Base-by-base conservation (phyloP, 1,140 invertebrate genomes). In the Drosophila varians region DNA sequence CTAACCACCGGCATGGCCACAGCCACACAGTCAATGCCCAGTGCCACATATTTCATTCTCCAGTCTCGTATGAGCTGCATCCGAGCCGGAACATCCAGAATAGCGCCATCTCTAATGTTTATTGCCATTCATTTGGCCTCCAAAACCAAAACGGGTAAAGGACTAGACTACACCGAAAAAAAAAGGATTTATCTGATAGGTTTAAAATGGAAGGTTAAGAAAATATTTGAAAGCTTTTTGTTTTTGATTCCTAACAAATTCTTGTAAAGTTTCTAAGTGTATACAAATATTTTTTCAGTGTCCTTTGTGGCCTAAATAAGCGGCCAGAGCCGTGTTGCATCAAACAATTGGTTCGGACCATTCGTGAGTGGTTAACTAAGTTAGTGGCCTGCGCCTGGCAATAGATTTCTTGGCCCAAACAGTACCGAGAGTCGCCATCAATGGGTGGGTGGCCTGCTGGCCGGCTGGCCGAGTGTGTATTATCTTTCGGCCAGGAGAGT, bases 41-140 rank as follows among this genome's bases (percentile, higher is more conserved):
- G 52, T 62, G 58, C 38, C 54, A 76, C 78, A 84, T 87, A 84
- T 87, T 74, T 86, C 77, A 87, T 75, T 78, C 56, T 69, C 61
- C 77, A 77, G 66, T 78, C 56, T 69, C 61, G 47, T 66, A 76
- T 76, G 58, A 74, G 74, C 71, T 61, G 54, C 45, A 47, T 62
- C 64, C 66, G 61, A 68, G 61, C 60, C 64, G 36, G 60, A 68
- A 45, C 75, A 74, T 80, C 62, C 79, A 52, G 79, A 74, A 61
- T 54, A 65, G 62, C 53, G 65, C 61, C 76, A 65, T 79, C 78
- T 61, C 80, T 69, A 84, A 86, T 79, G 72, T 76, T 80, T 80
- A 86, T 84, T 78, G 79, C 79, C 72, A 46, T 64, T 62, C 46
- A 28, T 38, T 28, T 23, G 31, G 31, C 14, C 52, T 28, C 40